A percentile compares a stretch with the other conserved stretches of the same genome.
These are phyloP conservation scores for Danio aesculapii DNA, from an alignment of 2,797 vertebrate genomes.

Conservation along the genomic window DNA sequence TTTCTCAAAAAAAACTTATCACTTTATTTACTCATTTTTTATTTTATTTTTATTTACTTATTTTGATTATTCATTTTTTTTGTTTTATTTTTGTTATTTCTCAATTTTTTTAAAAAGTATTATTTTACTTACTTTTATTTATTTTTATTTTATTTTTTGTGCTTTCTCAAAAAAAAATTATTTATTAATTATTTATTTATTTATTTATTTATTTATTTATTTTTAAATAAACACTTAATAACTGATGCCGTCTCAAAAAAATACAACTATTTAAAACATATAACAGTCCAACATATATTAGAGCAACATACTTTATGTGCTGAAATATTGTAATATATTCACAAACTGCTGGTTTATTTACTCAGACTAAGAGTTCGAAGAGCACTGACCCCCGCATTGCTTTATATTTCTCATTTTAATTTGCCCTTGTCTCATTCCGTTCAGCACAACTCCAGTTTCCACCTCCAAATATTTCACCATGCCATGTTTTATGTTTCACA, in stretches of 20 bases:
- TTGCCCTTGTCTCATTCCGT: conserved; percentile 29
- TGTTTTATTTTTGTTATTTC: too few species aligned
- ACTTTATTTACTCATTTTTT: too few species aligned
- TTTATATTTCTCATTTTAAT: conserved; percentile 32
- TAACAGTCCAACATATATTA: background rate
- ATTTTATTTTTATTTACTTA: too few species aligned
- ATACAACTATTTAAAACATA: background rate
- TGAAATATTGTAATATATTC: conserved; percentile 31
- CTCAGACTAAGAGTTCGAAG: conserved; percentile 9
- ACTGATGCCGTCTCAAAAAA: too few species aligned
- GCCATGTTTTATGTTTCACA: conserved; percentile 48
- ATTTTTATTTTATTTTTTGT: background rate
- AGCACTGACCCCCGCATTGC: background rate
- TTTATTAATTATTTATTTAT: background rate
- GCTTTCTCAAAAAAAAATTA: too few species aligned
- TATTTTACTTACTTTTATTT: background rate
- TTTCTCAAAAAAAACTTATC: too few species aligned
- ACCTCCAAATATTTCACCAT: conserved; percentile 53
- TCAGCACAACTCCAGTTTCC: conserved; percentile 52
- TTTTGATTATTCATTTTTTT: too few species aligned
- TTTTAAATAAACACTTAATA: background rate
- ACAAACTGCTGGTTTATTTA: conserved; percentile 23
- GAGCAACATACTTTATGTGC: conserved; percentile 1
- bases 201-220: background rate
- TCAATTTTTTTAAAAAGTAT: too few species aligned